A percentile compares a stretch with the other conserved stretches of the same genome.
These are phyloP conservation scores for Sebastes fasciatus DNA, from an alignment of 2,113 vertebrate genomes.

Conservation along the genomic window DNA sequence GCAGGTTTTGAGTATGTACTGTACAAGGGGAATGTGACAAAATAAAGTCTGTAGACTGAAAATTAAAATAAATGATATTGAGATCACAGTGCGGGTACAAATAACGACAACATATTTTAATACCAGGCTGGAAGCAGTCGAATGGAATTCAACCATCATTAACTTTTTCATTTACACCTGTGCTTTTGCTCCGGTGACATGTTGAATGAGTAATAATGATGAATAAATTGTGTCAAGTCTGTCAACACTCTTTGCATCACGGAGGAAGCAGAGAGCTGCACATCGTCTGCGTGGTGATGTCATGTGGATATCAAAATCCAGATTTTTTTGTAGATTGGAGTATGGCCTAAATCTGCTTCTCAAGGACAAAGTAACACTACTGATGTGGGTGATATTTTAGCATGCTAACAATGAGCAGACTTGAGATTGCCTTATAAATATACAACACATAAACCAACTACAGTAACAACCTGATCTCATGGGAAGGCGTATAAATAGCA, in stretches of 20 bases:
- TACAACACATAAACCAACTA: background rate
- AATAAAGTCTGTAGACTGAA: background rate
- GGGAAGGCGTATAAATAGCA: no score
- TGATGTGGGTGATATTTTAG: background rate
- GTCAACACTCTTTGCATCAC: background rate
- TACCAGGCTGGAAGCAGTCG: background rate
- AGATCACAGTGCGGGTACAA: background rate
- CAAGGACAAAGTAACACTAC: background rate
- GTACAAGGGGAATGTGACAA: background rate
- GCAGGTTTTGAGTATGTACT: background rate
- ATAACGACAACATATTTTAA: background rate
- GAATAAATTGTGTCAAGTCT: conserved; percentile 2
- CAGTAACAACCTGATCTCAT: no score
- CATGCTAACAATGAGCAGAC: background rate
- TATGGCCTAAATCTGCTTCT: background rate
- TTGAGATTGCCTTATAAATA: background rate
- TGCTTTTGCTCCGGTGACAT: background rate
- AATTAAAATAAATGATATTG: background rate
- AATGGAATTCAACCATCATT: background rate
- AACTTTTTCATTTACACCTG: background rate
- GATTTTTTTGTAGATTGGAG: background rate
- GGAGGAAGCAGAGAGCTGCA: conserved; percentile 1
- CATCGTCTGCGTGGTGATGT: background rate
- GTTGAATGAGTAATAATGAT: background rate
- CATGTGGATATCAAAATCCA: background rate